Conservation (phyloP, 2,888 invertebrate species). For the Hartigia nigra region DNA sequence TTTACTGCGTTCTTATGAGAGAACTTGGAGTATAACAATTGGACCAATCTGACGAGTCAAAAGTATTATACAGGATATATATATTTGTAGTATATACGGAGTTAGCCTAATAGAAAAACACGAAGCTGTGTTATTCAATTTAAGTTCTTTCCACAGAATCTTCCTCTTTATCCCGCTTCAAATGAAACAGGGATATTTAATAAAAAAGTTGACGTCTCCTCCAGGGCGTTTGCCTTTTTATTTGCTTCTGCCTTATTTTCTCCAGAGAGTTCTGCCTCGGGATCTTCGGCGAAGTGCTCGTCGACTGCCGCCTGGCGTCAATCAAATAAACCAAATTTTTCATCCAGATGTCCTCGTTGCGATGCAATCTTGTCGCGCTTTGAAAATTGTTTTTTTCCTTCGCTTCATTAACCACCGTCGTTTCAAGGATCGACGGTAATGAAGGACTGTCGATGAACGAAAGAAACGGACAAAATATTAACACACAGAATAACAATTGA, state of each 20-base stretch:
- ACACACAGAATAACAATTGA: neutral
- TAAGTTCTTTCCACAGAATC: neutral
- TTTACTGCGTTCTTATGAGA: neutral
- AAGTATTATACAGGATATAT: neutral
- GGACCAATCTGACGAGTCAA: neutral
- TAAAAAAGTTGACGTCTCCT: slow-evolving; percentile 48
- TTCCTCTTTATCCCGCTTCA: neutral
- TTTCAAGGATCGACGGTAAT: neutral
- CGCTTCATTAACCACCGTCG: neutral
- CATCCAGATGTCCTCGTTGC: neutral
- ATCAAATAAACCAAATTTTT: neutral
- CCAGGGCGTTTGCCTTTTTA: slow-evolving; percentile 22
- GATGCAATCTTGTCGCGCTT: neutral
- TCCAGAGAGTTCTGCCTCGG: neutral
- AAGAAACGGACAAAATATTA: neutral
- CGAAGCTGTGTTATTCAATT: neutral
- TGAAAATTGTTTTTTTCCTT: neutral
- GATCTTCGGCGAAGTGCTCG: neutral
- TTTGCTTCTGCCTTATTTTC: slow-evolving; percentile 12
- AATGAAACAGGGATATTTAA: slow-evolving; percentile 36
- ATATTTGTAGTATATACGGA: neutral
- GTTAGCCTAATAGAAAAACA: neutral
- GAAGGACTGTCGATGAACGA: neutral
- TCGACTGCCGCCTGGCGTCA: neutral
- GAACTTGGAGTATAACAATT: neutral